Conservation (phyloP, 2,888 invertebrate genomes). For the Synergus japonicus region DNA sequence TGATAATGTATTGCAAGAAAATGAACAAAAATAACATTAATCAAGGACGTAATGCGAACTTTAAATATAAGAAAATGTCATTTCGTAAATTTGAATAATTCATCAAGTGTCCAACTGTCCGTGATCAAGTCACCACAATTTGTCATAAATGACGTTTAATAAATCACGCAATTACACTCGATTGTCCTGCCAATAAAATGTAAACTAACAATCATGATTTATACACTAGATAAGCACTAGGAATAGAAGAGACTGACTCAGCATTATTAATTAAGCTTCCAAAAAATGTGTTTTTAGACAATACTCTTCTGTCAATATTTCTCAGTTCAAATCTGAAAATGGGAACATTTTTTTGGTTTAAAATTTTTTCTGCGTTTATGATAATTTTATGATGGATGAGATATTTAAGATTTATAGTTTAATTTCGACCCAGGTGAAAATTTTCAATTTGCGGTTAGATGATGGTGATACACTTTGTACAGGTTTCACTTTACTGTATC, state of each 20-base stretch:
- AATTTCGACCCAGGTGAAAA: neutral
- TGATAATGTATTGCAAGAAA: neutral
- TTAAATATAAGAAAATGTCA: neutral
- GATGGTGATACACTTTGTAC: neutral
- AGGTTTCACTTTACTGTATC: neutral
- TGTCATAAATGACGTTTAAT: neutral
- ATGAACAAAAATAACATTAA: neutral
- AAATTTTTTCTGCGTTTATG: too few species aligned
- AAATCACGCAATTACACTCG: neutral
- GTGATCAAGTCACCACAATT: neutral
- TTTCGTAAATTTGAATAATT: neutral
- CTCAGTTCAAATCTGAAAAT: too few species aligned
- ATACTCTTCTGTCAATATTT: neutral
- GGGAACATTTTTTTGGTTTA: too few species aligned
- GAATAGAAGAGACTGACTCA: neutral
- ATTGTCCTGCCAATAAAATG: neutral
- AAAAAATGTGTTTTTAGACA: neutral
- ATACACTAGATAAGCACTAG: neutral
- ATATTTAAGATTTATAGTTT: constrained; percentile 1
- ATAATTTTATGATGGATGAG: neutral
- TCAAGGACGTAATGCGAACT: neutral
- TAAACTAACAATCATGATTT: neutral
- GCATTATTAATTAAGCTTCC: neutral
- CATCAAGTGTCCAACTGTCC: neutral
- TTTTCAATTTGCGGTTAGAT: neutral